Conservation (phyloP, 2,888 invertebrate genomes). For the Dryomyza anilis region DNA sequence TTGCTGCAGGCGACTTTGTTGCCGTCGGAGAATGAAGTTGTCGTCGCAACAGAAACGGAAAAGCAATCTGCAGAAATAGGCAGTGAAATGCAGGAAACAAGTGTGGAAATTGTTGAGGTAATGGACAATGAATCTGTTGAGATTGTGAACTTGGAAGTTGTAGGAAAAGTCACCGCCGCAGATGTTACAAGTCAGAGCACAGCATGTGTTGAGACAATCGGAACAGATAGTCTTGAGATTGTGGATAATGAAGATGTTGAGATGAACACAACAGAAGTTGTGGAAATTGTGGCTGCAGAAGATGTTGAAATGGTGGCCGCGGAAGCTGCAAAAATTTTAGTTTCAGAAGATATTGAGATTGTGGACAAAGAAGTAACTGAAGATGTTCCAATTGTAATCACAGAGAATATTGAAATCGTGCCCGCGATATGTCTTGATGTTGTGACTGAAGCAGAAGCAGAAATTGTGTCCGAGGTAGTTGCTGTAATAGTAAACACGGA, state of each 20-base stretch:
- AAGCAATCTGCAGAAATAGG: background rate
- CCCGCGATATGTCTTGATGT: too few species aligned
- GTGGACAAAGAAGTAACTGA: too few species aligned
- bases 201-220: background rate
- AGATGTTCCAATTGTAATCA: too few species aligned
- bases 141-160: background rate
- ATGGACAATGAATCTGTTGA: background rate
- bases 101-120: background rate
- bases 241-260: background rate
- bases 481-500: background rate
- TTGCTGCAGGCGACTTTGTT: too few species aligned
- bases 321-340: background rate
- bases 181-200: background rate
- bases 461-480: too few species aligned
- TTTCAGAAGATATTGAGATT: background rate
- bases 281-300: background rate
- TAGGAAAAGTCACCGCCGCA: background rate
- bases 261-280: background rate
- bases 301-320: background rate
- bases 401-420: background rate
- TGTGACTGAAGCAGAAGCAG: too few species aligned
- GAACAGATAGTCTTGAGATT: background rate
- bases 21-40: too few species aligned
- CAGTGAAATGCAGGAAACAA: background rate
- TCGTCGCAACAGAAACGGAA: background rate